These are phyloP conservation scores for Eulacestoma nigropectus DNA, from an alignment of 2,113 vertebrate species.

Conservation along the genomic window DNA sequence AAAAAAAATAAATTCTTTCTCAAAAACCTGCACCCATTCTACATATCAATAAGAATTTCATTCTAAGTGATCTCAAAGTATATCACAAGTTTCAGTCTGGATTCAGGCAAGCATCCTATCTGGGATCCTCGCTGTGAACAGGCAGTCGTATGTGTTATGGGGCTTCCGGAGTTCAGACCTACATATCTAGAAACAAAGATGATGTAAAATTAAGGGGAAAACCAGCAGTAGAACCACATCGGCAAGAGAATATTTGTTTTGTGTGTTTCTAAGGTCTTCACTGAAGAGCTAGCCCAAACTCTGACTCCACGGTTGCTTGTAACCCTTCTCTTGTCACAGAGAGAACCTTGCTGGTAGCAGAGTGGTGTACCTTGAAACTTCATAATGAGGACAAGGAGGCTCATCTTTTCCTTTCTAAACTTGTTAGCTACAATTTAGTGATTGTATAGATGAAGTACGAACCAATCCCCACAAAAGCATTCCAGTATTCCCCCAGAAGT, in stretches of 20 bases:
- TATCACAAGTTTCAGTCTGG: neutral
- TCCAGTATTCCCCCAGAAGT: neutral
- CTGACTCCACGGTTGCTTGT: neutral
- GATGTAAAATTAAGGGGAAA: neutral
- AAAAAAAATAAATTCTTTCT: neutral
- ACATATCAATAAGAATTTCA: neutral
- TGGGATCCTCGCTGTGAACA: rapidly evolving
- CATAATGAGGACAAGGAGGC: rapidly evolving
- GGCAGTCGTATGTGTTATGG: neutral
- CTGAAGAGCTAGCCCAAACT: neutral
- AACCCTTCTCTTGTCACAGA: neutral
- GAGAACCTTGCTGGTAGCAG: neutral
- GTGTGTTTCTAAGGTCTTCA: neutral
- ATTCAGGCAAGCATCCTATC: neutral
- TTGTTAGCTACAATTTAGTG: neutral
- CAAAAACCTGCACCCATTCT: neutral
- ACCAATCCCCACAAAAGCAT: neutral
- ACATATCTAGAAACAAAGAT: neutral
- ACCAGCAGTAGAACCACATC: neutral
- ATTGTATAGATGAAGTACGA: neutral
- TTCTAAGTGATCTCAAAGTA: neutral
- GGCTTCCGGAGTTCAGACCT: neutral
- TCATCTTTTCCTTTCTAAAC: neutral
- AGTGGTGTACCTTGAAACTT: neutral
- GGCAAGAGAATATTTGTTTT: neutral